Base-by-base conservation (phyloP, 1,140 invertebrate genomes). In the Phocides pigmalion region DNA sequence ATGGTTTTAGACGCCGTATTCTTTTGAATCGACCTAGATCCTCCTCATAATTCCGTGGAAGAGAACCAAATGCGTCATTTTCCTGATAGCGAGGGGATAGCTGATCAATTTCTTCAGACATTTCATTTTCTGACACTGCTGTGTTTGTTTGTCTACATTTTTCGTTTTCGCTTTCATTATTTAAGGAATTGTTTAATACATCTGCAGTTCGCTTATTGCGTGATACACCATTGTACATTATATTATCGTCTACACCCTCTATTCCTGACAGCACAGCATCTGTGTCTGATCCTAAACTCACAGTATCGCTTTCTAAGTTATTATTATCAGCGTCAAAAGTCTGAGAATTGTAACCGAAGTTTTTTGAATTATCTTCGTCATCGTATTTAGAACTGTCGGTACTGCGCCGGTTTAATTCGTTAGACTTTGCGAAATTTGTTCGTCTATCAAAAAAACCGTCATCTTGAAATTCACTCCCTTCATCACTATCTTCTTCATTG, bases 401-500 rank as follows among this genome's bases (percentile, higher is more conserved):
- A 22, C 39, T 37, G 16, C 44, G 49, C 28, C 39, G 53, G 17
- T 37, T 39, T 15, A 47, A 47, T 35, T 66, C 58, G 3, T 51
- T 22, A 47, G 46, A 42, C 6, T 16, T 76, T 39, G 56, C 71
- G 41, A 80, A 81, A 56, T 81, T 82, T 9, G 77, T 74, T 12
- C 68, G 70, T 16, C 76, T 69, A 59, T 87, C 84, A 49, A 79
- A 84, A 53, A 82, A 81, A 6, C 76, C 79, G 41, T 84, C 76
- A 64, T 86, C 74, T 17, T 87, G 74, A 53, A 90, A 86, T 72
- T 89, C 83, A 68, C 70, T 86, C 28, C 79, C 77, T 74, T 86
- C 88, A 9, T 82, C 77, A 64, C 77, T 84, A 46, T 84, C 79
- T 64, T 74, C 77, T 12, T 83, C 75, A 37, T 83, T 74, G 62